Conservation (phyloP, 2,888 invertebrate genomes). For the Tenthredo livida region DNA sequence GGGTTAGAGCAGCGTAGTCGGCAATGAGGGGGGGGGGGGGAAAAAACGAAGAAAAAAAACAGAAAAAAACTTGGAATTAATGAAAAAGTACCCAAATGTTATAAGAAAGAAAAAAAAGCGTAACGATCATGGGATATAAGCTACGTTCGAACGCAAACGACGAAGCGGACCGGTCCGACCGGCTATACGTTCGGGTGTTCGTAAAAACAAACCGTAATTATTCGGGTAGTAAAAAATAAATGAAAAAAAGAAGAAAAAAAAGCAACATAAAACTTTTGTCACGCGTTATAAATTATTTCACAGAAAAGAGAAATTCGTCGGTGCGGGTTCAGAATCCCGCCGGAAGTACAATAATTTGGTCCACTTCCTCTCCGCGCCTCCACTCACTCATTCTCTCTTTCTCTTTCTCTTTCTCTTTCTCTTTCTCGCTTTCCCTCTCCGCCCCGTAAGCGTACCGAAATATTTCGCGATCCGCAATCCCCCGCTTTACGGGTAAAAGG, state of each 20-base stretch:
- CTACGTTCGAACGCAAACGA: slow-evolving; percentile 14
- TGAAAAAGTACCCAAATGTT: background rate
- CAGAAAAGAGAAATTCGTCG: slow-evolving; percentile 54
- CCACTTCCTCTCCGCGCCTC: slow-evolving; percentile 62
- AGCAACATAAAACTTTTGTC: slow-evolving; percentile 46
- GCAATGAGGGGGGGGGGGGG: no score
- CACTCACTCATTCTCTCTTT: background rate
- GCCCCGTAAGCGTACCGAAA: slow-evolving; percentile 50
- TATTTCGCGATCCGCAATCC: slow-evolving; percentile 56
- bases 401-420: slow-evolving; percentile 16
- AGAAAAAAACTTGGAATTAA: background rate
- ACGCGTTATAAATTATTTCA: slow-evolving; percentile 50
- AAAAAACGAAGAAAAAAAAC: background rate
- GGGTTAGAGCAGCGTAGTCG: background rate
- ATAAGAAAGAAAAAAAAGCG: background rate
- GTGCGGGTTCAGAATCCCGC: slow-evolving; percentile 41
- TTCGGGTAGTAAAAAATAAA: background rate
- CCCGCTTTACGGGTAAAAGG: slow-evolving; percentile 59
- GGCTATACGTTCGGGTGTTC: background rate
- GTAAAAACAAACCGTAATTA: slow-evolving; percentile 46
- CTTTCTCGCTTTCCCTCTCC: slow-evolving; percentile 60
- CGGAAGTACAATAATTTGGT: slow-evolving; percentile 66
- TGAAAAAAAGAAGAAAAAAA: background rate
- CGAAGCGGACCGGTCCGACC: background rate
- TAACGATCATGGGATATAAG: background rate